These are phyloP conservation scores for Hiodon tergisus DNA, from an alignment of 2,113 vertebrate species.

Conservation along the genomic window DNA sequence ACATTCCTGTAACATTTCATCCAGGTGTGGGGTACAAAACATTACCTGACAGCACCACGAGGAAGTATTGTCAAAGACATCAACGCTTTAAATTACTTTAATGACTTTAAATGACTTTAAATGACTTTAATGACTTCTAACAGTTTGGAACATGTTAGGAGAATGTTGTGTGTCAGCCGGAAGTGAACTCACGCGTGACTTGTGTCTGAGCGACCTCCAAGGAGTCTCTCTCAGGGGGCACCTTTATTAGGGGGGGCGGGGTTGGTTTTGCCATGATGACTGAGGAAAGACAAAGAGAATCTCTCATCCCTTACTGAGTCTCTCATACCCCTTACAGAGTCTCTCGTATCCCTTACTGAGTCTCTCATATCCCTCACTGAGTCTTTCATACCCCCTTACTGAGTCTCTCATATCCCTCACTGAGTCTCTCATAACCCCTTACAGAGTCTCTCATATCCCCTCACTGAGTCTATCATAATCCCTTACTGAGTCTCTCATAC, in stretches of 20 bases:
- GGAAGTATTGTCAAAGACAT: neutral
- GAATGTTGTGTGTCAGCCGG: neutral
- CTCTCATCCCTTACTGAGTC: no score
- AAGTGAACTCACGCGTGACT: slow-evolving; percentile 60
- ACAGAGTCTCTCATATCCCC: no score
- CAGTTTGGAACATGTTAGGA: neutral
- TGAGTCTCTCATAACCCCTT: no score
- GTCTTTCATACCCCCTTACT: no score
- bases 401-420: no score
- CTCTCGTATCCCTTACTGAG: neutral
- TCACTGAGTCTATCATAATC: no score
- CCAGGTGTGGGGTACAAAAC: no score
- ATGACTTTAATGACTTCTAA: neutral
- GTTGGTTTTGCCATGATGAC: slow-evolving; percentile 58
- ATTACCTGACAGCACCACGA: no score
- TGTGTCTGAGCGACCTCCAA: slow-evolving; percentile 58
- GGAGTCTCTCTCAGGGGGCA: slow-evolving; percentile 50
- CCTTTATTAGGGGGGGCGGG: slow-evolving; percentile 55
- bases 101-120: neutral
- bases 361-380: no score
- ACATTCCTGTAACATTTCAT: no score
- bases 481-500: no score
- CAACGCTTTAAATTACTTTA: neutral
- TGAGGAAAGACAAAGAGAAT: slow-evolving; percentile 31
- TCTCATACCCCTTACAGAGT: neutral